A percentile compares a stretch with the other conserved stretches of the same genome.
These are phyloP conservation scores for Strigops habroptila DNA, from an alignment of 2,113 vertebrate genomes.

Conservation along the genomic window DNA sequence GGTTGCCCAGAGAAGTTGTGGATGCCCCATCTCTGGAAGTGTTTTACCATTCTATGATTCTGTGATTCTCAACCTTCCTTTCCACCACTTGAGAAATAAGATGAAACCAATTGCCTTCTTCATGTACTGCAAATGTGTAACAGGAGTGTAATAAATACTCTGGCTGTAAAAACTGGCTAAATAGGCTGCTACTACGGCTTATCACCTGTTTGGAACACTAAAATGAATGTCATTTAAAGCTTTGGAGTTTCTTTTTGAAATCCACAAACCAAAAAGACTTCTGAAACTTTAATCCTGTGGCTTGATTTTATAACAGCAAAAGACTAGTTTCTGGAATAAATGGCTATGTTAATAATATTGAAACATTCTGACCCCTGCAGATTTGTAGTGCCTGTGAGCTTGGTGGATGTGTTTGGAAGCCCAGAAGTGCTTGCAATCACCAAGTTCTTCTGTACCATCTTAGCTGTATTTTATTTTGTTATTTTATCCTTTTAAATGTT, in stretches of 20 bases:
- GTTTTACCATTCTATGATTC: neutral
- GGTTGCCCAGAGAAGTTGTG: neutral
- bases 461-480: neutral
- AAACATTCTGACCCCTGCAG: neutral
- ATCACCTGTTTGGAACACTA: neutral
- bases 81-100: neutral
- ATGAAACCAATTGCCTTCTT: neutral
- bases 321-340: neutral
- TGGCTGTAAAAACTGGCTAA: neutral
- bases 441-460: neutral
- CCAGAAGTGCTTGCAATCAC: neutral
- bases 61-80: neutral
- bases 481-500: neutral
- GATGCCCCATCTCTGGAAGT: neutral
- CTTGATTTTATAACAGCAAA: neutral
- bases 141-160: neutral
- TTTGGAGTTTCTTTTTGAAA: neutral
- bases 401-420: neutral
- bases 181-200: neutral
- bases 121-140: neutral
- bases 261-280: neutral
- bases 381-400: neutral
- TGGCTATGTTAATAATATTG: neutral
- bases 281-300: neutral
- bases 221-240: neutral